These are phyloP conservation scores for Cuculus canorus DNA, from an alignment of 2,797 vertebrate species.

Conservation along the genomic window DNA sequence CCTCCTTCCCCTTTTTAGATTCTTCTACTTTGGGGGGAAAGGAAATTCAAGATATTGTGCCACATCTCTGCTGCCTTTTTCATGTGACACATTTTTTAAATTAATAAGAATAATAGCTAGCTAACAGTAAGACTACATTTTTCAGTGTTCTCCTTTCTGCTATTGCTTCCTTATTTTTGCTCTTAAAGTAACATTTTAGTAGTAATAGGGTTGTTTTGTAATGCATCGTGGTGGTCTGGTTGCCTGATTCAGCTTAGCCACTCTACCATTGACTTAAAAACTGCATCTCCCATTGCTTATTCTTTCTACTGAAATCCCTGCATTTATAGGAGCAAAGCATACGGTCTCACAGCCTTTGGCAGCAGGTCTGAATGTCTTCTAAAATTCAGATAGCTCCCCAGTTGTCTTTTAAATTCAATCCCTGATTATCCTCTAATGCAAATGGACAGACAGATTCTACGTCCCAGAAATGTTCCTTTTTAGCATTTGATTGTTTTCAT, in stretches of 20 bases:
- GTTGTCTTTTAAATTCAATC: conserved; percentile 1
- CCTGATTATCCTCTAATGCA: neutral
- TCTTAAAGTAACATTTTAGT: neutral
- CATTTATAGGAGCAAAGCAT: neutral
- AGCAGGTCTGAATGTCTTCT: neutral
- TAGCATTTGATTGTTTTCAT: neutral
- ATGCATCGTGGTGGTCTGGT: neutral
- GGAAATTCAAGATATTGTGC: neutral
- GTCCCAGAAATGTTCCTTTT: neutral
- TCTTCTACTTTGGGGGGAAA: neutral
- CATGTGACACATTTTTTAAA: neutral
- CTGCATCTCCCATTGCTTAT: neutral
- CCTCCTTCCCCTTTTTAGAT: too few relatives aligned
- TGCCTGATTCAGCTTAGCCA: neutral
- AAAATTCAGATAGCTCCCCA: conserved; percentile 6
- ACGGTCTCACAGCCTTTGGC: neutral
- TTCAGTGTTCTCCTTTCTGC: neutral
- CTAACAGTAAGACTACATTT: neutral
- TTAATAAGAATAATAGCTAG: neutral
- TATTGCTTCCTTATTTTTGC: neutral
- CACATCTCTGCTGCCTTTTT: neutral
- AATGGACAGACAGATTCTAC: conserved; percentile 6
- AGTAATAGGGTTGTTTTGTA: neutral
- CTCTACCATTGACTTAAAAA: neutral
- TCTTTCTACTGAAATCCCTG: neutral